Evolutionary conservation across 2,797 vertebrate species (phyloP), one percentile per base, ranked within the genome.

Genomic region (Oreochromis grahami): DNA sequence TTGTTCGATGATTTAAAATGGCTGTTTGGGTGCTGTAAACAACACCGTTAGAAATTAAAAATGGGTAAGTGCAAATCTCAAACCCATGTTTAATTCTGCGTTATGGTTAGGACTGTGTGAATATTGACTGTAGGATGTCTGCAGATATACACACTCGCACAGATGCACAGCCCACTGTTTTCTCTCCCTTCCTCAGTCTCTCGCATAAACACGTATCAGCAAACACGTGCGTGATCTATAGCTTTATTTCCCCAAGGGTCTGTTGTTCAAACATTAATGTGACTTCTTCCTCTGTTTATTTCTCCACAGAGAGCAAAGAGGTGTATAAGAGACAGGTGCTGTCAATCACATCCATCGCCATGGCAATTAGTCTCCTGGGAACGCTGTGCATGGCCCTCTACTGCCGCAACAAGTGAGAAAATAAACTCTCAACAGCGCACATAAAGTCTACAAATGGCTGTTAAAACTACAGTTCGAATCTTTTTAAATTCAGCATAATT

Each of bases 271-370:
- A 81, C 83, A 81, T 86, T 90, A 87, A 89, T 85, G 84, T 43
- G 76, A 21, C 21, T 32, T 56, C 52, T 68, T 81, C 34, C 50
- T 88, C 3, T 91, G 77, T 86, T 81, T 86, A 87, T 82, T 84
- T 88, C 48, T 77, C 81, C 77, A 52, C 95, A 97, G 96, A 97
- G 95, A 97, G 96, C 88, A 96, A 96, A 91, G 96, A 96, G 63
- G 95, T 96, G 80, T 96, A 96, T 93, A 96, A 96, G 95, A 96
- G 96, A 90, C 96, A 97, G 92, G 95, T 97, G 90, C 92, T 97
- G 95, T 99, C 98, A 90, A 97, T 99, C 92, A 97, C 98, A 76
- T 99, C 97, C 93, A 99, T 99, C 95, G 93, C 98, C 95, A 97
- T 98, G 91, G 97, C 98, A 86, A 97, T 99, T 95, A 96, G 98